Base-by-base conservation (phyloP, 2,797 vertebrate genomes). In the Nasua narica region DNA sequence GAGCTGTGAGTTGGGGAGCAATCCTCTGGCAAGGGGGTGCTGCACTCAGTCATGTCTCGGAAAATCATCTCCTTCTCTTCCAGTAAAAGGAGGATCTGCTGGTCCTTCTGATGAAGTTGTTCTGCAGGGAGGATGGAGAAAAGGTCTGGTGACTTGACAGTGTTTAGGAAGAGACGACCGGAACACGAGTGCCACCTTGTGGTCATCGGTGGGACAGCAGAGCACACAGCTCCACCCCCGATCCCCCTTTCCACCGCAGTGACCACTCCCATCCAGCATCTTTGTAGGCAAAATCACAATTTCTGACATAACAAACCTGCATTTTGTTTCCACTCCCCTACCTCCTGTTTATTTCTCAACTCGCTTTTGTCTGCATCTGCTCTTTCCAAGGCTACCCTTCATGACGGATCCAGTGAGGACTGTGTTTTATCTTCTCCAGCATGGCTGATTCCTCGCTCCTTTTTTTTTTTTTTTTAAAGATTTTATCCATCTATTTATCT, bases 1-100 rank as follows among this genome's bases (percentile, higher is more conserved):
- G 98, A 98, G 46, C 97, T 98, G 72, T 98, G 72, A 1, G 96
- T 37, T 11, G 97, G 91, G 56, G 98, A 97, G n/a, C 97, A 83
- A 5, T 99, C 99, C 25, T 99, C 99, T 0, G 95, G 93, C 93
- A 98, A 52, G 0, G 98, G 98, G n/a, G 97, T 98, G 87, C 98
- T 97, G 81, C 98, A 99, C 85, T 99, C 99, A 54, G 99, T 99
- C 99, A 99, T 99, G 83, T 99, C 99, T 96, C 98, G 98, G 98
- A 99, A 99, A 95, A 99, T 99, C 98, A 98, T 99, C 10, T 99
- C 98, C 98, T 99, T 99, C 98, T 99, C 99, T 96, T 99, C 99
- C 97, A 99, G 98, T 90, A 99, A 97, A 14, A 98, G 98, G 87
- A 99, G 97, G 95, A 99, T 99, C 98, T 99, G 99, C 32, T 99